A percentile compares a stretch with the other conserved stretches of the same genome.
Evolutionary conservation across 2,797 vertebrate species (phyloP).

Genomic region (Rhinoraja longicauda): DNA sequence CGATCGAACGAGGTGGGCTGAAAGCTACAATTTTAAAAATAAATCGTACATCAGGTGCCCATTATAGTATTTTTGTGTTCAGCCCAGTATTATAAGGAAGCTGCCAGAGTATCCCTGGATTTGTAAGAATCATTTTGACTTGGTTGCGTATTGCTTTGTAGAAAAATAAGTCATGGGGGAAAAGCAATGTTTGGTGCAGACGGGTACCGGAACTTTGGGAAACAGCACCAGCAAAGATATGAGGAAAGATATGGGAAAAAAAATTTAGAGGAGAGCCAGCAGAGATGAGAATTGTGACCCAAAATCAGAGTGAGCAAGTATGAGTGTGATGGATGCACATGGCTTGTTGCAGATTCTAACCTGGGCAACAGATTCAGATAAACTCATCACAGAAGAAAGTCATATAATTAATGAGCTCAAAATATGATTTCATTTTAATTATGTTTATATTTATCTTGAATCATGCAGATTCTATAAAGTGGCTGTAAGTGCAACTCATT

Average conservation of each 20-base stretch:
- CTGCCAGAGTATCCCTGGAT: too few species aligned
- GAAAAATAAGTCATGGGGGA: not conserved
- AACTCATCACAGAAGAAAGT: not conserved
- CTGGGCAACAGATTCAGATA: not conserved
- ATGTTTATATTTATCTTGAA: not conserved
- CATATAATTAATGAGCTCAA: not conserved
- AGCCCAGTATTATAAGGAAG: not conserved
- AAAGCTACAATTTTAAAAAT: not conserved
- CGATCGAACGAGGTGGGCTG: not conserved
- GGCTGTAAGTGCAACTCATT: not conserved
- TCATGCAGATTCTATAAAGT: not conserved
- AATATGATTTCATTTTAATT: constrained; percentile 41
- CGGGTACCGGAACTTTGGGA: too few species aligned
- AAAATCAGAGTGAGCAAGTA: not conserved
- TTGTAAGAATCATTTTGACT: not conserved
- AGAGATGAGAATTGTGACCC: too few species aligned
- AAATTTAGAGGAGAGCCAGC: too few species aligned
- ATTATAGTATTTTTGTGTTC: not conserved
- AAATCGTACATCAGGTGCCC: not conserved
- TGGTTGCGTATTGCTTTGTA: not conserved
- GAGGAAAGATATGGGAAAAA: too few species aligned
- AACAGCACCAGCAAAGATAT: not conserved
- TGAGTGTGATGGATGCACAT: not conserved
- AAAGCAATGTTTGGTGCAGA: not conserved
- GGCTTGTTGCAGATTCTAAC: not conserved